Conservation (phyloP, 2,113 vertebrate genomes). For the Sebastes fasciatus region DNA sequence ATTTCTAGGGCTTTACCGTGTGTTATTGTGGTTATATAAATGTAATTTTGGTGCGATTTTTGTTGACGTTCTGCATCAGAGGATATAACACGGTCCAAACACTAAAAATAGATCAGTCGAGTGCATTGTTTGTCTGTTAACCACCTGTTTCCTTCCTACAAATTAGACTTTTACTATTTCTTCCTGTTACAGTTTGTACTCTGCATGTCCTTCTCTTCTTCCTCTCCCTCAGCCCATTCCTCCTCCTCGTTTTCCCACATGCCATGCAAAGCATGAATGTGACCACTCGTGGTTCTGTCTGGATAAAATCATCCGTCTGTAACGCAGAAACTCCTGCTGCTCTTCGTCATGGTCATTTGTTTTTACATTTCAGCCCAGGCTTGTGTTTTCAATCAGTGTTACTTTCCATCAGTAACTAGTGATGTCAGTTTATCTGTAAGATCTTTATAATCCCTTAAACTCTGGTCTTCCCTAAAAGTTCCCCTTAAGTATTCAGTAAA, state of each 20-base stretch:
- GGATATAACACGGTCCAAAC: no score
- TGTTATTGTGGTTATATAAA: no score
- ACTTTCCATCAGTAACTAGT: neutral
- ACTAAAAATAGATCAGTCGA: no score
- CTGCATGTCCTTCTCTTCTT: neutral
- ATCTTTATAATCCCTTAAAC: neutral
- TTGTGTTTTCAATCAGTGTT: neutral
- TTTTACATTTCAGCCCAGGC: no score
- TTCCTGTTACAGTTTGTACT: conserved; percentile 1
- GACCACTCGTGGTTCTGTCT: neutral
- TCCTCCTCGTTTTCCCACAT: neutral
- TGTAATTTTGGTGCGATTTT: no score
- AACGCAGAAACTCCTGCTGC: neutral
- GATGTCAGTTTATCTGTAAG: neutral
- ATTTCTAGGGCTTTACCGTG: no score
- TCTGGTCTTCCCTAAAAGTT: neutral
- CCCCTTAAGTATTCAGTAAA: neutral
- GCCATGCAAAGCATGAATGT: neutral
- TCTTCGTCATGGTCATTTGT: neutral
- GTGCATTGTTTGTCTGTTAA: neutral
- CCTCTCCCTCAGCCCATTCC: neutral
- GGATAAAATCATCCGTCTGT: neutral
- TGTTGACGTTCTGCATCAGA: no score
- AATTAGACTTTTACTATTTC: neutral
- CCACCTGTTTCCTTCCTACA: conserved; percentile 14